phyloP scores from a whole-genome alignment of 2,888 invertebrate species.

The Diplazon laetatorius region DNA sequence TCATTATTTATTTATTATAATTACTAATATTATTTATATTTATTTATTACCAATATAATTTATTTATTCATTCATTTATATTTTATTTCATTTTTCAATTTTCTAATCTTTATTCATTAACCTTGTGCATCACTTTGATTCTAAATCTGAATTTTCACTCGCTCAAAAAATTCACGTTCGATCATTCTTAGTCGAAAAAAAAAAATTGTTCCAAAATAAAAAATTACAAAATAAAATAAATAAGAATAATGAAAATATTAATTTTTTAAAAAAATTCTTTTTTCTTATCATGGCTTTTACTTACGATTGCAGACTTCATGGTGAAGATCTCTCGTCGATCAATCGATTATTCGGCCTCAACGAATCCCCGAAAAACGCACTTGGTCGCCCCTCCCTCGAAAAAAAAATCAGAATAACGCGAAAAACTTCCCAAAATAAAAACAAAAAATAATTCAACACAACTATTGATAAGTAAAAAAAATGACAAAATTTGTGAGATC shows the following conservation, averaged over 20 bases:
- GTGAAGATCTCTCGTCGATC: background rate
- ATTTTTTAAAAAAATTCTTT: conserved; percentile 5
- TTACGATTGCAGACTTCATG: conserved; percentile 55
- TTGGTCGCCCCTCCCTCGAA: too few relatives aligned
- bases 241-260: conserved; percentile 1
- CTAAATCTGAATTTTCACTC: too few relatives aligned
- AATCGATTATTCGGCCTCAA: conserved; percentile 30
- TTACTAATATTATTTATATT: too few relatives aligned
- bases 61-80: too few relatives aligned
- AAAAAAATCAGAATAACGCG: too few relatives aligned
- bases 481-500: conserved; percentile 29
- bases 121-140: conserved; percentile 8
- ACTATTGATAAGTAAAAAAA: conserved; percentile 2
- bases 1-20: too few relatives aligned
- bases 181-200: background rate
- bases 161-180: too few relatives aligned
- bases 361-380: too few relatives aligned
- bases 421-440: too few relatives aligned
- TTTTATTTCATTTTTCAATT: too few relatives aligned
- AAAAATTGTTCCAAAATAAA: background rate
- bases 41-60: too few relatives aligned
- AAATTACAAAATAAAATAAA: conserved; percentile 12
- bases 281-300: conserved; percentile 5
- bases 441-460: conserved; percentile 8
- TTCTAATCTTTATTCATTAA: conserved; percentile 2